Conservation (phyloP, 1,140 invertebrate genomes). For the Bombus sibiricus region DNA sequence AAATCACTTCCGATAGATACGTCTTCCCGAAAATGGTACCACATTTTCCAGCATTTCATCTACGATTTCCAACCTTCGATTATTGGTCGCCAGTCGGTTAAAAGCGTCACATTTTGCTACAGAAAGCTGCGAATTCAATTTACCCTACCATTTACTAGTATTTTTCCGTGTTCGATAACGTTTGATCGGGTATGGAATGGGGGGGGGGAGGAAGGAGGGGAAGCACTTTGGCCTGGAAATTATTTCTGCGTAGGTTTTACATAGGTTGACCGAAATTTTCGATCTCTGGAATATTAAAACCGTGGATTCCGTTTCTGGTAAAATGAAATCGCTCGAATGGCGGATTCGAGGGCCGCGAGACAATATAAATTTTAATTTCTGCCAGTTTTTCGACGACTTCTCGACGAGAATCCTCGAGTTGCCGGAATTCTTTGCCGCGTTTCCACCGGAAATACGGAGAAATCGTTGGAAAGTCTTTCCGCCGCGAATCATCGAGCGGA, state of each 20-base stretch:
- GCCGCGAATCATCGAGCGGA: constrained; percentile 3
- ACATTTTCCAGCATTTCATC: not conserved
- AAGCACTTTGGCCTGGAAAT: too few species aligned
- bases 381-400: not conserved
- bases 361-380: constrained; percentile 33
- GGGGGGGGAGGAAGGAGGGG: fast-evolving
- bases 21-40: too few species aligned
- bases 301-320: not conserved
- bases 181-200: too few species aligned
- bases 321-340: constrained; percentile 23
- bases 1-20: too few species aligned
- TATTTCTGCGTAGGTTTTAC: not conserved
- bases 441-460: not conserved
- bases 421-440: not conserved
- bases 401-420: not conserved
- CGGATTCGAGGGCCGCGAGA: not conserved
- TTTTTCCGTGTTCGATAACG: too few species aligned
- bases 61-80: not conserved
- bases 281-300: not conserved
- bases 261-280: not conserved
- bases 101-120: too few species aligned
- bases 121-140: not conserved
- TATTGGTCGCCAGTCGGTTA: not conserved
- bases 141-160: not conserved
- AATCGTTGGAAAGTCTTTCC: constrained; percentile 8